A percentile compares a stretch with the other conserved stretches of the same genome.
Conservation (phyloP, 2,797 vertebrate genomes). For the Microhierax caerulescens region DNA sequence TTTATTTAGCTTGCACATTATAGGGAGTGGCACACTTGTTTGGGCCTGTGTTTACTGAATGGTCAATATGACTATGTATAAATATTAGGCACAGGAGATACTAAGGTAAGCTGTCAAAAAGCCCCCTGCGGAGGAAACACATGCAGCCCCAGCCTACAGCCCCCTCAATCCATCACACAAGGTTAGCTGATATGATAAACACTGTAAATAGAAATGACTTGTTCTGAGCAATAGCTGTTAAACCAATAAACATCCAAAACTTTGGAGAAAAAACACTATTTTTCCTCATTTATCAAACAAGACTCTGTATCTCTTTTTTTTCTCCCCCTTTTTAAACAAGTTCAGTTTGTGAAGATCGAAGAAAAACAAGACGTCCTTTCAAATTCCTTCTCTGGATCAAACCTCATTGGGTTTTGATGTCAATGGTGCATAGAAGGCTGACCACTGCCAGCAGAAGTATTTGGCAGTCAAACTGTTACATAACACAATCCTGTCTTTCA, state of each 20-base stretch:
- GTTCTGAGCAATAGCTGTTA: conserved; percentile 56
- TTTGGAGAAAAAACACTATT: conserved; percentile 4
- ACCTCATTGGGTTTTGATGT: conserved; percentile 70
- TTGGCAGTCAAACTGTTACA: conserved; percentile 67
- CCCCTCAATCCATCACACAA: not conserved
- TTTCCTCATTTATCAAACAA: conserved; percentile 60
- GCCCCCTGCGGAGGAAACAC: not conserved
- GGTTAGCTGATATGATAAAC: conserved; percentile 57
- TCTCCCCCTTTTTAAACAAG: conserved; percentile 42
- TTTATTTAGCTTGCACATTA: not conserved
- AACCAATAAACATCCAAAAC: conserved; percentile 62
- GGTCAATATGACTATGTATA: not conserved
- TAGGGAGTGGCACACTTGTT: not conserved
- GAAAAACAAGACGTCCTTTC: conserved; percentile 67
- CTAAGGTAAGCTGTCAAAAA: not conserved
- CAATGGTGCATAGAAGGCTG: conserved; percentile 69
- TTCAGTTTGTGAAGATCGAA: conserved; percentile 62
- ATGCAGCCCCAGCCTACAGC: not conserved
- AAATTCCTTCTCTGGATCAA: conserved; percentile 63
- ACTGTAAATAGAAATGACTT: conserved; percentile 52
- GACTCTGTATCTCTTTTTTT: conserved; percentile 48
- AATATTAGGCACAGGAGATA: not conserved
- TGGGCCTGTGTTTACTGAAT: not conserved
- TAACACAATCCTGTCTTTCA: conserved; percentile 74
- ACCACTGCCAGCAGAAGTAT: conserved; percentile 65